Evolutionary conservation across 2,888 invertebrate species (phyloP), one percentile per base, ranked within the genome.

Genomic region (Nysson spinosus): DNA sequence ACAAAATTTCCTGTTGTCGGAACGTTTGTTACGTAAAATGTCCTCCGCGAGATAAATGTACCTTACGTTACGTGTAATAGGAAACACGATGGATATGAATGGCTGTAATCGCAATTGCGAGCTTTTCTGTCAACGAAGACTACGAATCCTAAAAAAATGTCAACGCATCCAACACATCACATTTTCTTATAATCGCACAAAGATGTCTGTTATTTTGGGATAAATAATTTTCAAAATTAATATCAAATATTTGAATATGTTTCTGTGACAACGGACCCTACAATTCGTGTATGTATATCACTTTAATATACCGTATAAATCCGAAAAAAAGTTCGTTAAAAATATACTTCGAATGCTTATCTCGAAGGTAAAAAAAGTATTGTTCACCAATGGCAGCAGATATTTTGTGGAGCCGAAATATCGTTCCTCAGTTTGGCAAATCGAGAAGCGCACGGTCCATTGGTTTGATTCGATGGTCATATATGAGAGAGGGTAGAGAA

Each of bases 81-180:
- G 43, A 69, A 52, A 55, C 50, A 67, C 61, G 72, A 73, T 60
- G 67, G 67, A 67, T 70, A 73, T 63, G 55, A 63, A 70, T 61
- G 57, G 49, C 57, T 43, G 51, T 55, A 71, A 66, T 57, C 47
- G 51, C 61, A 61, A 49, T 28, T 51, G 35, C 32, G 42, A 51
- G 51, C 62, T 51, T 42, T 30, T 26, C 67, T 49, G 17, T 42
- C 46, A 56, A 14, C 46, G 22, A 37, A 43, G 30, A 32, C 58
- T 63, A 49, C 47, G n/a, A n/a, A n/a, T n/a, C n/a, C n/a, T n/a
- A n/a, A n/a, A n/a, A n/a, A n/a, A n/a, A n/a, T n/a, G n/a, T n/a
- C n/a, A n/a, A n/a, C n/a, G n/a, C n/a, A n/a, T n/a, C n/a, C n/a
- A n/a, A n/a, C n/a, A n/a, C n/a, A n/a, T n/a, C n/a, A n/a, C n/a